phyloP scores from a whole-genome alignment of 2,888 invertebrate genomes.

The Drosophila limbata region DNA sequence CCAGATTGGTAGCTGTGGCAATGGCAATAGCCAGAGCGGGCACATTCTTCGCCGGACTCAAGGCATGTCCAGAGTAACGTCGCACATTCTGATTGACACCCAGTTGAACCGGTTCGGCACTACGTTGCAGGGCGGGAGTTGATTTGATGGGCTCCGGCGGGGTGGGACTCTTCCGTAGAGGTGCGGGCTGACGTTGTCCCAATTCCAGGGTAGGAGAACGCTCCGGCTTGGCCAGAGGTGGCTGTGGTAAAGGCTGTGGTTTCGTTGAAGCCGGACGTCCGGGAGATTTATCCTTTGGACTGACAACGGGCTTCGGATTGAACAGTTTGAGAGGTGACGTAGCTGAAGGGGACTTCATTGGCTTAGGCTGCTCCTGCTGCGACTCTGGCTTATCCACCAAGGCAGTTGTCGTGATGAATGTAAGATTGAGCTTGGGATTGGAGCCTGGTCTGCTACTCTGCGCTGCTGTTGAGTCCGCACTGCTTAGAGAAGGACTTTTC shows the following conservation, averaged over 20 bases:
- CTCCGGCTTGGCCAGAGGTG: slow-evolving; percentile 49
- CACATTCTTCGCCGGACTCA: slow-evolving; percentile 78
- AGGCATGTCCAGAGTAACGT: slow-evolving; percentile 70
- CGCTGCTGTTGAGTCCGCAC: slow-evolving; percentile 57
- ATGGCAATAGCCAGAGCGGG: slow-evolving; percentile 79
- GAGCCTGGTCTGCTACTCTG: slow-evolving; percentile 34
- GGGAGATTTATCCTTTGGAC: slow-evolving; percentile 53
- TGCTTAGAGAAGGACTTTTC: slow-evolving; percentile 79
- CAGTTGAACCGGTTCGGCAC: slow-evolving; percentile 82
- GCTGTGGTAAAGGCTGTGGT: slow-evolving; percentile 61
- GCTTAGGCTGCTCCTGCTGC: not conserved
- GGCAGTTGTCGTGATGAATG: slow-evolving; percentile 61
- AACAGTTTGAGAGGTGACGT: slow-evolving; percentile 42
- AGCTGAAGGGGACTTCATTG: slow-evolving; percentile 45
- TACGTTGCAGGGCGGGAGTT: slow-evolving; percentile 80
- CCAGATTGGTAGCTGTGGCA: slow-evolving; percentile 66
- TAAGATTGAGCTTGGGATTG: slow-evolving; percentile 64
- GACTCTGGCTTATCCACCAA: slow-evolving; percentile 42
- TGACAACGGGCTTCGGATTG: slow-evolving; percentile 38
- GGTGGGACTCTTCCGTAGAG: slow-evolving; percentile 69
- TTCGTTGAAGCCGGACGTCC: slow-evolving; percentile 41
- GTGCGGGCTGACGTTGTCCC: slow-evolving; percentile 26
- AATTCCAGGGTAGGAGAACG: slow-evolving; percentile 47
- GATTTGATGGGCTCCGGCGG: slow-evolving; percentile 72
- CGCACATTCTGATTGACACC: slow-evolving; percentile 79